Base-by-base conservation (phyloP, 2,797 vertebrate genomes). In the Malurus leucopterus region DNA sequence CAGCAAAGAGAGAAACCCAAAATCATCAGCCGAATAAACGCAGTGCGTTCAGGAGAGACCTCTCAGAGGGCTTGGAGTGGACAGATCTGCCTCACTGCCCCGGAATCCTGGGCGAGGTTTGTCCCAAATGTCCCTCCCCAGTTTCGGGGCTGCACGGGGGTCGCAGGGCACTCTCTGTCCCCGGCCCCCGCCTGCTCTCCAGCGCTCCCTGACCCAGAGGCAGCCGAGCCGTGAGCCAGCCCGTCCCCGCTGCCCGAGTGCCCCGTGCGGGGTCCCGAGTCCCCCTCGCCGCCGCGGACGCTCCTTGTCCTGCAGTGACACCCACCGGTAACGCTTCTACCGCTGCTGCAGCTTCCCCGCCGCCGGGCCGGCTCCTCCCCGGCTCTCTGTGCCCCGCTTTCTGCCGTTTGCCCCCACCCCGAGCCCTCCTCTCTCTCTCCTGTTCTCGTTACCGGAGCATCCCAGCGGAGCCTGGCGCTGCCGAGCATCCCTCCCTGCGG, bases 231-330 rank as follows among this genome's bases (percentile, higher is more conserved):
- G 6, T 0, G 40, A 8, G 8, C 8, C 63, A 1, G 26, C 38
- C 13, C 0, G 53, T 36, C 27, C 46, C 40, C 47, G 19, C 30
- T 22, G 57, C 46, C 57, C 26, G n/a, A 4, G 50, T 1, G 10
- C 67, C 67, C 47, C 5, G 51, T 18, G 41, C 21, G 41, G 69
- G 55, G 53, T 27, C 64, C 65, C 50, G 69, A 46, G 40, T 43
- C 34, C 34, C 26, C 57, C 23, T 36, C 29, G 9, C 29, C 55
- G 49, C 26, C 14, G 71, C 74, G 21, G 30, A 51, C 49, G 46
- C 96, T 95, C 32, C 96, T 97, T 97, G 96, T 97, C 96, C 96
- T 96, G 92, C 91, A 97, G 94, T 94, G 95, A 97, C 97, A 97
- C 97, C 97, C 86, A 26, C 96, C 95, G 97, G 97, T 59, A 17